Base-by-base conservation (phyloP, 2,888 invertebrate species). In the Drosophila kokeensis region DNA sequence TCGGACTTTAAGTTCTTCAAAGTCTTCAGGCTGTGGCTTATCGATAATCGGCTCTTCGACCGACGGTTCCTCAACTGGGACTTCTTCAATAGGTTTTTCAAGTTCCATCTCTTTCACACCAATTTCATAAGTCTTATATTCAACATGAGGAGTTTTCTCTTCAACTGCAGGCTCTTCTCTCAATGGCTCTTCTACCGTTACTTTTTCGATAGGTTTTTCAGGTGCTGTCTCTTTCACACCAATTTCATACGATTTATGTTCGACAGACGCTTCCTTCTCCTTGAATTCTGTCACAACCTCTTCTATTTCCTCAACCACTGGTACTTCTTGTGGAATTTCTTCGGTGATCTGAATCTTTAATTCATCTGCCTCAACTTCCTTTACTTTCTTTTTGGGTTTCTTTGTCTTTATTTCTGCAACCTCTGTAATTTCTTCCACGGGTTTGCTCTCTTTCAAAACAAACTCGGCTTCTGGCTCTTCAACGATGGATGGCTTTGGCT, bases 301-400 rank as follows among this genome's bases (percentile, higher is more conserved):
- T 52, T 85, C 87, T 48, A 86, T 67, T 67, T 91, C 92, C 69
- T 92, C 88, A 30, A 89, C 63, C 15, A 87, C 59, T 38, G 86
- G 80, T 29, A 77, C 38, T 55, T 87, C 87, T 54, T 83, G 70
- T 6, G 86, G 85, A 24, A 69, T 52, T 79, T 89, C 89, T 69
- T 93, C 93, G 0, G 79, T 76, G 13, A 91, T 73, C n/a, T 82
- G 72, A 10, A 92, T 86, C 34, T 91, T 91, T 0, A 91, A 66
- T 63, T 92, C 88, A n/a, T 89, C 86, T 24, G 84, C 90, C 1
- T 73, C 83, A 55, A 83, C 86, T 15, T 91, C 89, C 57, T 84
- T 85, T 0, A 76, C 74, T 59, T 90, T 90, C 85, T 91, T 89
- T 59, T 87, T 90, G 0, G 76, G 75, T 65, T 86, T 90, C 70